A percentile compares a stretch with the other conserved stretches of the same genome.
phyloP scores from a whole-genome alignment of 2,888 invertebrate species.

The Drosophila meridiana region DNA sequence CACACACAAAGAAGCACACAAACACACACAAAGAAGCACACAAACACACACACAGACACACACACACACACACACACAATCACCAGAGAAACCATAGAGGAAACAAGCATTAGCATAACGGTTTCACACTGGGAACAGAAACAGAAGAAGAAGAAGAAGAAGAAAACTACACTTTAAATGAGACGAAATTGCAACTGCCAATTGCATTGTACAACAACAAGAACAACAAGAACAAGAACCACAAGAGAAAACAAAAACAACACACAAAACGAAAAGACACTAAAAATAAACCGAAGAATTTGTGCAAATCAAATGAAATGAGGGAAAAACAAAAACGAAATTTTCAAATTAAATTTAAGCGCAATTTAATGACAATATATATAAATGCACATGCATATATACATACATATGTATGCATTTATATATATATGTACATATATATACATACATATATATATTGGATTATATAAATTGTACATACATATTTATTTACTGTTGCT shows the following conservation, averaged over 20 bases:
- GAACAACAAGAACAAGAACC: not conserved
- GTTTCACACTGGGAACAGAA: constrained; percentile 30
- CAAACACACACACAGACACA: constrained; percentile 12
- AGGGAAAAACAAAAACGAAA: constrained; percentile 15
- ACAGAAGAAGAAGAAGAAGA: not conserved
- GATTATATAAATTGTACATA: constrained; percentile 19
- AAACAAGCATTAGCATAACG: constrained; percentile 29
- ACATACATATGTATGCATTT: constrained; percentile 14
- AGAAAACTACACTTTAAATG: constrained; percentile 20
- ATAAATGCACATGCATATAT: constrained; percentile 25
- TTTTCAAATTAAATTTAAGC: constrained; percentile 32
- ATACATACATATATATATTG: constrained; percentile 10
- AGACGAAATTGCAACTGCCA: constrained; percentile 68
- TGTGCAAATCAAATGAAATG: constrained; percentile 23
- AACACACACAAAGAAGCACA: not conserved
- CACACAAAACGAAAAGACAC: constrained; percentile 43
- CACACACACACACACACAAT: constrained; percentile 7
- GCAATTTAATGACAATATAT: constrained; percentile 57
- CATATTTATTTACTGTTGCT: constrained; percentile 44
- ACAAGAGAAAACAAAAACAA: not conserved
- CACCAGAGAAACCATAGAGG: constrained; percentile 44
- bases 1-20: not conserved
- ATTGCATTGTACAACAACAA: constrained; percentile 60
- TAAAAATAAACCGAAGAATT: constrained; percentile 53
- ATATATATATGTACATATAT: constrained; percentile 31